phyloP scores from a whole-genome alignment of 2,888 invertebrate genomes.

The Acheta domesticus region DNA sequence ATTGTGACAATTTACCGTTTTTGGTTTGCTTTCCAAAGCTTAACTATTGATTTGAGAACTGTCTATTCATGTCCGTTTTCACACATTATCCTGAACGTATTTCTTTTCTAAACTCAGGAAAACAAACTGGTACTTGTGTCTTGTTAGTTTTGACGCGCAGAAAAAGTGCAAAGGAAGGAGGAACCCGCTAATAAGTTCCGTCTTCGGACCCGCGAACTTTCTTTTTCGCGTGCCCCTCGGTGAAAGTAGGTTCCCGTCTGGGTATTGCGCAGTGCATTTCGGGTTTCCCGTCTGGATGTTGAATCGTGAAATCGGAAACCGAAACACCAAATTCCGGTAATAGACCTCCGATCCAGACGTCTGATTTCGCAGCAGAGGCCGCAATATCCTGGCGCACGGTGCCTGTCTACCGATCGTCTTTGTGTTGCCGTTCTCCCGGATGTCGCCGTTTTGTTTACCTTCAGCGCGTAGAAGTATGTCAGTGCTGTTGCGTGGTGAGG shows the following conservation, averaged over 20 bases:
- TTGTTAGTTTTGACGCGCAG: no score
- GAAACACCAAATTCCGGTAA: background rate
- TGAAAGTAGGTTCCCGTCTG: background rate
- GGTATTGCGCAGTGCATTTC: background rate
- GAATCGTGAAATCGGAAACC: background rate
- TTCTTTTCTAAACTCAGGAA: background rate
- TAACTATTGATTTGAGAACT: no score
- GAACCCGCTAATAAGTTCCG: background rate
- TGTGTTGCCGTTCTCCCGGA: conserved; percentile 18
- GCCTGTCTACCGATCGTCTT: background rate
- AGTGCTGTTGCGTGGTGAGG: background rate
- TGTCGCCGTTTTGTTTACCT: background rate
- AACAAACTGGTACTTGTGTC: background rate
- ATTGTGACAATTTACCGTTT: no score
- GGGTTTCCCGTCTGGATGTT: background rate
- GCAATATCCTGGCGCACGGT: background rate
- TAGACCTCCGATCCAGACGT: background rate
- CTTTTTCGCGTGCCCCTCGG: background rate
- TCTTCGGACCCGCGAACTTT: background rate
- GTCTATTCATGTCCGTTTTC: no score
- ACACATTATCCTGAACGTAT: no score
- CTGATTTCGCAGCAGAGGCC: background rate
- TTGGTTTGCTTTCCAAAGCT: no score
- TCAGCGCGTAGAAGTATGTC: background rate
- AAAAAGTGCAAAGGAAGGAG: no score